phyloP scores from a whole-genome alignment of 2,888 invertebrate genomes.

The Brachypalpus laphriformis region DNA sequence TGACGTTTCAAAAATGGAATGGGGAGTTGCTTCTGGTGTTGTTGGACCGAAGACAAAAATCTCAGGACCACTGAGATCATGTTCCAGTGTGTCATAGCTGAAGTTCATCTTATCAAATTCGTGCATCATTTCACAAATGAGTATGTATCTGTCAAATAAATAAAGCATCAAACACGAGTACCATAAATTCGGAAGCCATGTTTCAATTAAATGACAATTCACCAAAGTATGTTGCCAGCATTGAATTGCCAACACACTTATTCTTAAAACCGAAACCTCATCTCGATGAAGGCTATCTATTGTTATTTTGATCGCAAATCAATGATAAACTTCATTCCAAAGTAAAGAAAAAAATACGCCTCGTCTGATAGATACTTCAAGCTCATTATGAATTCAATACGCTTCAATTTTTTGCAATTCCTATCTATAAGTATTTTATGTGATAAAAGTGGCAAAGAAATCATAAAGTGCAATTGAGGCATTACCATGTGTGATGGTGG shows the following conservation, averaged over 20 bases:
- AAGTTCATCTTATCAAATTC: too few species aligned
- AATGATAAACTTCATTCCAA: slow-evolving; percentile 25
- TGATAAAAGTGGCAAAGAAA: not conserved
- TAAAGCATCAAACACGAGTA: not conserved
- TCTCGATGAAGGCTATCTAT: slow-evolving; percentile 8
- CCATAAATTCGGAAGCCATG: too few species aligned
- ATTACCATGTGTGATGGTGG: not conserved
- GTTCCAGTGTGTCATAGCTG: too few species aligned
- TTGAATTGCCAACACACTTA: not conserved
- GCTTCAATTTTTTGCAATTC: not conserved
- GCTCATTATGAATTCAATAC: slow-evolving; percentile 35
- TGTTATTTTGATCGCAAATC: slow-evolving; percentile 31
- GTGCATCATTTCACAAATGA: too few species aligned
- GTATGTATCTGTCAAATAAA: too few species aligned
- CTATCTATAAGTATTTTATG: not conserved
- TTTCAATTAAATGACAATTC: not conserved
- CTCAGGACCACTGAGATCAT: too few species aligned
- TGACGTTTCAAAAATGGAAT: too few species aligned
- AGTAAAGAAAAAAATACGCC: not conserved
- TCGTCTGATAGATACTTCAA: slow-evolving; percentile 12
- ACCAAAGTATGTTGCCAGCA: not conserved
- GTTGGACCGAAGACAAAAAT: too few species aligned
- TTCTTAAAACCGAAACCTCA: not conserved
- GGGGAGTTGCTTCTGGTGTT: too few species aligned
- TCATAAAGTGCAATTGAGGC: not conserved